These are phyloP conservation scores for Anolis carolinensis DNA, from an alignment of 2,113 vertebrate species.

Conservation along the genomic window DNA sequence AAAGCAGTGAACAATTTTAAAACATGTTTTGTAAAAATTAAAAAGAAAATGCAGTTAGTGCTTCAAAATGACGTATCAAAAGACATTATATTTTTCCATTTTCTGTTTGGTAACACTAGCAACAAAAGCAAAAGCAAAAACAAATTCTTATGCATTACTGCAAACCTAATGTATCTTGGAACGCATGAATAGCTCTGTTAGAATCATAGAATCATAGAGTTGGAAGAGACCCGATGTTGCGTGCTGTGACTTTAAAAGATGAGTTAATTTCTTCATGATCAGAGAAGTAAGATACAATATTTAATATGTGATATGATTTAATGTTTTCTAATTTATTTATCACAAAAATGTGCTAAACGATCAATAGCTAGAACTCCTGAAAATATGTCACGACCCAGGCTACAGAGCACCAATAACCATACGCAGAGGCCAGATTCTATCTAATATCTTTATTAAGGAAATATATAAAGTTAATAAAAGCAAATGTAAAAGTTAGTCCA, in stretches of 20 bases:
- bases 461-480: no score
- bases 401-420: no score
- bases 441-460: no score
- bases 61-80: neutral
- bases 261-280: constrained; percentile 32
- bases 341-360: constrained; percentile 31
- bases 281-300: constrained; percentile 35
- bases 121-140: neutral
- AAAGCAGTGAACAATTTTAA: neutral
- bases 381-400: constrained; percentile 34
- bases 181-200: neutral
- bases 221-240: no score
- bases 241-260: neutral
- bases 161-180: constrained; percentile 8
- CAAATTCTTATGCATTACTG: neutral
- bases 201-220: no score
- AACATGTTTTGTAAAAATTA: neutral
- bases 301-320: constrained; percentile 37
- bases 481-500: no score
- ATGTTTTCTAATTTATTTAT: constrained; percentile 27
- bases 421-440: no score
- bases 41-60: neutral
- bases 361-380: constrained; percentile 46
- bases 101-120: neutral
- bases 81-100: neutral